Evolutionary conservation across 2,113 vertebrate genomes (phyloP).

Genomic region (Echinops telfairi): DNA sequence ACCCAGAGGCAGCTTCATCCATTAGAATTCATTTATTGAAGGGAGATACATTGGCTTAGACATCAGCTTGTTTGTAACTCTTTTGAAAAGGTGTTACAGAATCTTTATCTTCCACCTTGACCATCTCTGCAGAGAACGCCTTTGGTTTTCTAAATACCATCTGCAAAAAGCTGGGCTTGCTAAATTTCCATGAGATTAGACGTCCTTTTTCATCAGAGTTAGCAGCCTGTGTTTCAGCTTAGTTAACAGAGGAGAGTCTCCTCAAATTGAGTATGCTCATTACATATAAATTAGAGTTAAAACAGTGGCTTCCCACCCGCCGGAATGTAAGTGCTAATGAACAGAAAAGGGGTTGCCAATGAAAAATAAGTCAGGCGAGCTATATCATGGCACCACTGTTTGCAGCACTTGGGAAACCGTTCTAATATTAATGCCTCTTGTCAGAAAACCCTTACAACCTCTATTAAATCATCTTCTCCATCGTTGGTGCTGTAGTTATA

Average conservation of each 20-base stretch:
- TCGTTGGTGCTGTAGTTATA: conserved; percentile 72
- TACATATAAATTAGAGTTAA: conserved; percentile 78
- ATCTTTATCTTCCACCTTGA: conserved; percentile 53
- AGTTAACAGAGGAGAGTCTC: conserved; percentile 60
- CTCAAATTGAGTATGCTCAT: conserved; percentile 57
- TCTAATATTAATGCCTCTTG: conserved; percentile 79
- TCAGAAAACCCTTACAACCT: conserved; percentile 77
- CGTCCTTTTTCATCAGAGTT: conserved; percentile 42
- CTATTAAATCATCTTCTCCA: conserved; percentile 81
- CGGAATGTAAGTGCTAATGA: conserved; percentile 81
- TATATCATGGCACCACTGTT: background rate
- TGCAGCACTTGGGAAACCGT: conserved; percentile 66
- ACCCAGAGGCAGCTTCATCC: conserved; percentile 31
- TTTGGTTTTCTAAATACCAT: background rate
- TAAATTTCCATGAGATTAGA: conserved; percentile 44
- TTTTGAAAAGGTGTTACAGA: conserved; percentile 56
- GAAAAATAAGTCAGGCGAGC: conserved; percentile 69
- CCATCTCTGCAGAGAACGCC: conserved; percentile 38
- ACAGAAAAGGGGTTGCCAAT: conserved; percentile 63
- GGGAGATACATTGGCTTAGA: conserved; percentile 35
- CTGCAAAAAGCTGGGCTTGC: background rate
- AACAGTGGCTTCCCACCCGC: conserved; percentile 71
- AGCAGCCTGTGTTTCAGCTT: conserved; percentile 35
- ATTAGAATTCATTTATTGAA: conserved; percentile 62
- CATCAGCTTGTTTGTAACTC: conserved; percentile 6